Percentiles rank a stretch among this genome's conserved stretches.
These are phyloP conservation scores for Palythoa heliodiscus DNA, from an alignment of 92 coral and sea anemone genomes.

Conservation along the genomic window DNA sequence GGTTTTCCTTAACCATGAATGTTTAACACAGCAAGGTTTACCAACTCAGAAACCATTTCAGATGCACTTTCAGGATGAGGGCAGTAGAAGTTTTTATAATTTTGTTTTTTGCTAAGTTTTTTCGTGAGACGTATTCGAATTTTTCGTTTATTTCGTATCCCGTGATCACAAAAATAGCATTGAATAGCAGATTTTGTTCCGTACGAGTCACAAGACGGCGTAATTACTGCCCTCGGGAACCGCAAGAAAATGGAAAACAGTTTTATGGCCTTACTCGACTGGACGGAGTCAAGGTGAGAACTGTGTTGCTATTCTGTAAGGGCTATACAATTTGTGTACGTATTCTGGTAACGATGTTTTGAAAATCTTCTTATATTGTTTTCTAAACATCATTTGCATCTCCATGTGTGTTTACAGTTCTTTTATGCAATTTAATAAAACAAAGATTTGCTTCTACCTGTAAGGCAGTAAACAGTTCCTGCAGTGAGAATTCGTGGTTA, in stretches of 20 bases:
- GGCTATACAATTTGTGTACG: not conserved
- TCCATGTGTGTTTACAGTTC: not conserved
- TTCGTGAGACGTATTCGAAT: not conserved
- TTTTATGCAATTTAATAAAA: not conserved
- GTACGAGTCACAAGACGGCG: constrained; percentile 7
- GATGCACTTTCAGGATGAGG: not conserved
- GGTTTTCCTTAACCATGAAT: constrained; percentile 9
- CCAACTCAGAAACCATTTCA: not conserved
- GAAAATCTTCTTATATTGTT: not conserved
- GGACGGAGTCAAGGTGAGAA: constrained; percentile 38
- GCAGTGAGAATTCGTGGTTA: not conserved
- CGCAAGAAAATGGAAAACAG: not conserved
- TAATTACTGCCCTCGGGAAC: constrained; percentile 5
- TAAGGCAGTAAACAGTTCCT: not conserved
- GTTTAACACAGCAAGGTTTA: not conserved
- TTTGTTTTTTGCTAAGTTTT: constrained; percentile 1
- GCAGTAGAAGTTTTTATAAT: not conserved
- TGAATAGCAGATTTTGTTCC: constrained; percentile 30
- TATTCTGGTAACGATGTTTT: not conserved
- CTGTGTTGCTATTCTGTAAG: not conserved
- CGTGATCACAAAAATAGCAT: constrained; percentile 7
- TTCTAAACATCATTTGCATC: not conserved
- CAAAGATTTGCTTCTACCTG: not conserved
- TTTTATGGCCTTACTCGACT: constrained; percentile 18
- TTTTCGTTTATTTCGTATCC: constrained; percentile 25